Conservation (phyloP, 92 coral and sea anemone species). For the Palythoa caribaeorum region DNA sequence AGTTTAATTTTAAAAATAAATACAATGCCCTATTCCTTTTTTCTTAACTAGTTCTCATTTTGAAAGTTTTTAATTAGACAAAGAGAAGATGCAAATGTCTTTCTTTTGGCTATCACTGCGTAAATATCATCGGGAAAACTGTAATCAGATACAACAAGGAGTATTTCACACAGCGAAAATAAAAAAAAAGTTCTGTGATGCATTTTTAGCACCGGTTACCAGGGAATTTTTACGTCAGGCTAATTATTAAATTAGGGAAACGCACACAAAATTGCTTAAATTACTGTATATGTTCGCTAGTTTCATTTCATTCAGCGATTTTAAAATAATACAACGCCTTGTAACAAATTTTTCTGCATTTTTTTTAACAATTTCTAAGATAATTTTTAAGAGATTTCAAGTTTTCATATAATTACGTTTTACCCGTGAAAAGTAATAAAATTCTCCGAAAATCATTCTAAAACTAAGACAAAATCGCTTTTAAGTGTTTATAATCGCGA, state of each 20-base stretch:
- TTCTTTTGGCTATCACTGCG: background rate
- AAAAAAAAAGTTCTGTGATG: background rate
- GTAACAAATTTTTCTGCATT: too few relatives aligned
- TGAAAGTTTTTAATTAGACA: conserved; percentile 31
- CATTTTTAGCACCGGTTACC: background rate
- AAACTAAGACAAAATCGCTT: too few relatives aligned
- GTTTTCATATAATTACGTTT: too few relatives aligned
- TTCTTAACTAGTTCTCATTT: background rate
- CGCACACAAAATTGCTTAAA: background rate
- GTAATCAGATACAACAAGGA: conserved; percentile 1
- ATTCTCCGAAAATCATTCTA: too few relatives aligned
- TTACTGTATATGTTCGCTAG: too few relatives aligned
- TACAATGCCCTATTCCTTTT: conserved; percentile 25
- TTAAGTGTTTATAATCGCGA: too few relatives aligned
- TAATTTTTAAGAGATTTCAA: too few relatives aligned
- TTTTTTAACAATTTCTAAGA: too few relatives aligned
- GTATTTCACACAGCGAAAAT: background rate
- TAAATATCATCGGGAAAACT: conserved; percentile 22
- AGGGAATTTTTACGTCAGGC: background rate
- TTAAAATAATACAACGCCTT: too few relatives aligned
- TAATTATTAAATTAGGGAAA: background rate
- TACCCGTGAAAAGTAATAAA: too few relatives aligned
- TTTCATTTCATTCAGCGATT: too few relatives aligned
- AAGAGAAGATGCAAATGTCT: conserved; percentile 20
- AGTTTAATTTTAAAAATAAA: conserved; percentile 30